phyloP scores from a whole-genome alignment of 2,113 vertebrate genomes.

The Natator depressus region DNA sequence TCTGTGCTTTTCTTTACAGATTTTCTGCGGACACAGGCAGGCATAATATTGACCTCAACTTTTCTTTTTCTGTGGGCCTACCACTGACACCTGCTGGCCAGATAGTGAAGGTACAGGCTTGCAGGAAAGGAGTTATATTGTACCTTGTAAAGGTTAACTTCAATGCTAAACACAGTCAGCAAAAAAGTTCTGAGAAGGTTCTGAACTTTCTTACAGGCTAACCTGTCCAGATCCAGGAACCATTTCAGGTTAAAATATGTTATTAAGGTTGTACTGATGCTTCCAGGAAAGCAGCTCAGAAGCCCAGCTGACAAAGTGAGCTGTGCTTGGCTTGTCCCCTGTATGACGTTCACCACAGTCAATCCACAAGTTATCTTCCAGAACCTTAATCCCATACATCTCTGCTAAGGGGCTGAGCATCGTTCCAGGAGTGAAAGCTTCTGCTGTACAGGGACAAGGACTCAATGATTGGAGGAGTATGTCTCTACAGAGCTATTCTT shows the following conservation, averaged over 20 bases:
- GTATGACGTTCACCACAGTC: background rate
- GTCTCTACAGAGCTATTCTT: background rate
- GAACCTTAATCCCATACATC: background rate
- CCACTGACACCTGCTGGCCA: conserved; percentile 39
- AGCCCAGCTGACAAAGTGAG: background rate
- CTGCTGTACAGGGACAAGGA: background rate
- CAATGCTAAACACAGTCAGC: background rate
- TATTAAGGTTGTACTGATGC: background rate
- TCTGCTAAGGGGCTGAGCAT: background rate
- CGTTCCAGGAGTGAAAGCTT: background rate
- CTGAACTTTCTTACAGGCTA: background rate
- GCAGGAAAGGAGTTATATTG: background rate
- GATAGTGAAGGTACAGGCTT: background rate
- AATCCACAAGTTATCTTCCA: background rate
- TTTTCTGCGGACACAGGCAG: background rate
- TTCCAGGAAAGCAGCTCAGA: background rate
- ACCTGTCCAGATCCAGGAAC: background rate
- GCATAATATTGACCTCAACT: background rate
- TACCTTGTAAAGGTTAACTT: background rate
- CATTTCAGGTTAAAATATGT: background rate
- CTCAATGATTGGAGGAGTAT: background rate
- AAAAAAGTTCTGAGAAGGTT: background rate
- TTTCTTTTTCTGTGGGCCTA: accelerated
- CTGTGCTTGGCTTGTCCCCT: background rate
- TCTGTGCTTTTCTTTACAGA: background rate